Conservation (phyloP, 1,140 invertebrate genomes). For the Leptopilina boulardi region DNA sequence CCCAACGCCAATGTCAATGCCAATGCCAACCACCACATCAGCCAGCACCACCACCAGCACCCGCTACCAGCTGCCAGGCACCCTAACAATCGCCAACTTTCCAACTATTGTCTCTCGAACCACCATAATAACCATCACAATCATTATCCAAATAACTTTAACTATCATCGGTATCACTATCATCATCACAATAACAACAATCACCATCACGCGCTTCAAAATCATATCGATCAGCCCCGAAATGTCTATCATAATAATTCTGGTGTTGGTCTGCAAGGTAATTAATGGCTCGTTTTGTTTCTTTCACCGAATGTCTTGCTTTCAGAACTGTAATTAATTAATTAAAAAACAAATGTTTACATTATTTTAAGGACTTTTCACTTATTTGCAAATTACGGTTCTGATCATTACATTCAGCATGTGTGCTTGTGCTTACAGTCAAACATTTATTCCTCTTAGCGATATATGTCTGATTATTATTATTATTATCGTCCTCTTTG, state of each 20-base stretch:
- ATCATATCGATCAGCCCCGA: constrained; percentile 79
- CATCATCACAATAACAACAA: constrained; percentile 75
- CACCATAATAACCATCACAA: constrained; percentile 75
- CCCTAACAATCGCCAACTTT: constrained; percentile 71
- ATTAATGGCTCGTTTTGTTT: constrained; percentile 65
- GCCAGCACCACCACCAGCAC: constrained; percentile 78
- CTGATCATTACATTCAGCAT: constrained; percentile 3
- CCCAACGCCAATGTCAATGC: constrained; percentile 81
- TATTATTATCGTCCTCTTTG: background rate
- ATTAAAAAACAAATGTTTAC: background rate
- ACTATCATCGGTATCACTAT: constrained; percentile 74
- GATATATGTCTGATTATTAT: background rate
- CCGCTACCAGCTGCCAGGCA: constrained; percentile 74
- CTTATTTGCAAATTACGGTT: background rate
- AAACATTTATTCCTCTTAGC: background rate
- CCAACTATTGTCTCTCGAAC: constrained; percentile 73
- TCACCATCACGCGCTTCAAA: constrained; percentile 77
- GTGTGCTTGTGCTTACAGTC: background rate
- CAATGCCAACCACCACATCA: constrained; percentile 75
- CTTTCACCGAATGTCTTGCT: constrained; percentile 48
- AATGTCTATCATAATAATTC: constrained; percentile 80
- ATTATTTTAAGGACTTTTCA: background rate
- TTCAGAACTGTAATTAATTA: constrained; percentile 25
- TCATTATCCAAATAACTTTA: constrained; percentile 74
- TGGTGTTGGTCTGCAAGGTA: constrained; percentile 82